A percentile compares a stretch with the other conserved stretches of the same genome.
phyloP scores from a whole-genome alignment of 2,888 invertebrate species.

The Dryomyza anilis region DNA sequence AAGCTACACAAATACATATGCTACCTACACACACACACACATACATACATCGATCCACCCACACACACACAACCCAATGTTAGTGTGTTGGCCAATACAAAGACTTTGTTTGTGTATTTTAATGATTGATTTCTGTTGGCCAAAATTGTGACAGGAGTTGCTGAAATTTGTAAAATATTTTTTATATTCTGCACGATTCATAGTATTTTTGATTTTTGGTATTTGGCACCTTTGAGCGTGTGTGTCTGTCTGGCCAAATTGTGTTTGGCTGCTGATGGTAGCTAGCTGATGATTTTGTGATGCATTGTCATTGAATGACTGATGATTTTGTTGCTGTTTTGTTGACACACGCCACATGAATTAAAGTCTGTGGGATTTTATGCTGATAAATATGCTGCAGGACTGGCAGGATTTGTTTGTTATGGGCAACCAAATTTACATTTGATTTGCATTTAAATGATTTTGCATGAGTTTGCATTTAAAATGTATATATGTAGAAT shows the following conservation, averaged over 20 bases:
- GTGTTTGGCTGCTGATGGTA: neutral
- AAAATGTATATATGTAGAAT: too few relatives aligned
- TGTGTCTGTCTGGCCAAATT: neutral
- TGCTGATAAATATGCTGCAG: too few relatives aligned
- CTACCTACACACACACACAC: constrained; percentile 34
- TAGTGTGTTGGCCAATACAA: neutral
- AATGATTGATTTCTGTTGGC: constrained; percentile 11
- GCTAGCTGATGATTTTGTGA: neutral
- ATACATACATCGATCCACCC: constrained; percentile 6
- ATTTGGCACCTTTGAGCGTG: neutral
- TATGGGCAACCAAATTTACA: too few relatives aligned
- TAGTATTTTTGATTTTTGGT: neutral
- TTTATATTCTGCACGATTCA: too few relatives aligned
- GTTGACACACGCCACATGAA: neutral
- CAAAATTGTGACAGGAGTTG: too few relatives aligned
- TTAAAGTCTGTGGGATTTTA: too few relatives aligned
- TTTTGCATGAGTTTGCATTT: too few relatives aligned
- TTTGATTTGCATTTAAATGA: too few relatives aligned
- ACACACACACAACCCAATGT: constrained; percentile 3
- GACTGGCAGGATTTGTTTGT: too few relatives aligned
- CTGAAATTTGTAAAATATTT: too few relatives aligned
- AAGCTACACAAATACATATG: too few relatives aligned
- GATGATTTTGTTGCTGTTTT: neutral
- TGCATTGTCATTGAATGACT: constrained; percentile 2
- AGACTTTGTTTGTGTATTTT: neutral